These are phyloP conservation scores for Dermatemys mawii DNA, from an alignment of 2,113 vertebrate genomes.

Conservation along the genomic window DNA sequence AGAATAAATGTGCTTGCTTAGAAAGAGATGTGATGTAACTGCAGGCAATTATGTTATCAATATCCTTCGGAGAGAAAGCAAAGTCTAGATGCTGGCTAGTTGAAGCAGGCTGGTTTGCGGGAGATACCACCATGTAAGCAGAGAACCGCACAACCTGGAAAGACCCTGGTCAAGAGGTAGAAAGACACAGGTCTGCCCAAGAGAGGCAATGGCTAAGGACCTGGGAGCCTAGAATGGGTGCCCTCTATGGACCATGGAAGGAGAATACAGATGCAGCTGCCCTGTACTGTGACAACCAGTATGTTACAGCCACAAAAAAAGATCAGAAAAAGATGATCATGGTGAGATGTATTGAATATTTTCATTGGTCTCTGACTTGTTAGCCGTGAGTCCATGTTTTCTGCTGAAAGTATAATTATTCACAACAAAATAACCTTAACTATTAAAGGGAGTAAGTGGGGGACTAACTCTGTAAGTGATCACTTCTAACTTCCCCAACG, in stretches of 20 bases:
- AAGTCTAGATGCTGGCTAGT: background rate
- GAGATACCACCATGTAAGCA: background rate
- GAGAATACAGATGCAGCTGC: background rate
- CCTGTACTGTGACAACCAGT: no score
- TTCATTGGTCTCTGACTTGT: background rate
- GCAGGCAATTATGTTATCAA: background rate
- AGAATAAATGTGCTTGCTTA: background rate
- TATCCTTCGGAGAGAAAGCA: background rate
- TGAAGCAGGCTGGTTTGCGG: background rate
- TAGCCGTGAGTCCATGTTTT: background rate
- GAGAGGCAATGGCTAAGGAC: background rate
- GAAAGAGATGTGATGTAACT: background rate
- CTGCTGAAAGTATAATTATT: background rate
- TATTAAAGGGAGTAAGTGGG: background rate
- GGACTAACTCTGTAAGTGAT: background rate
- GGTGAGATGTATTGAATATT: background rate
- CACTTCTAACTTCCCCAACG: background rate
- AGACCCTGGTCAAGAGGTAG: background rate
- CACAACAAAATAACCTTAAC: background rate
- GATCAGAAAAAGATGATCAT: background rate
- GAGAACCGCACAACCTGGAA: background rate
- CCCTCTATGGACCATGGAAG: background rate
- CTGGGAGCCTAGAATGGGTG: background rate
- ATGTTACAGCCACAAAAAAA: background rate
- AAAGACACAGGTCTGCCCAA: background rate